phyloP scores from a whole-genome alignment of 2,797 vertebrate species.

The Carcharodon carcharias region DNA sequence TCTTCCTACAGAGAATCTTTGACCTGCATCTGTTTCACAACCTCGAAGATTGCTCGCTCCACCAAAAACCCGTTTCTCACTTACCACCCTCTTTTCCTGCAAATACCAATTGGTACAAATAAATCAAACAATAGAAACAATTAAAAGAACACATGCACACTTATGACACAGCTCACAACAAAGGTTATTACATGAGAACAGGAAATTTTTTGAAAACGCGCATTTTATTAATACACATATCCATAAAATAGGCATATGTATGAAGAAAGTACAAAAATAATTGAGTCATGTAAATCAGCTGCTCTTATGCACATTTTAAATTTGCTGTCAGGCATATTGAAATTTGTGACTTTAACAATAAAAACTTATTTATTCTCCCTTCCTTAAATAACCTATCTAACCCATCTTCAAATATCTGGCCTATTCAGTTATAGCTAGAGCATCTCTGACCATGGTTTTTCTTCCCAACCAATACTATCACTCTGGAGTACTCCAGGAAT shows the following conservation, averaged over 20 bases:
- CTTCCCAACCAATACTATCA: not conserved
- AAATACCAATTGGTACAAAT: slow-evolving; percentile 36
- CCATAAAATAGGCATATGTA: not conserved
- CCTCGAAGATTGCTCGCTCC: slow-evolving; percentile 51
- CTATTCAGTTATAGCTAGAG: not conserved
- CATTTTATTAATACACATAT: not conserved
- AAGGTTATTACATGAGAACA: not conserved
- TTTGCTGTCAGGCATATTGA: not conserved
- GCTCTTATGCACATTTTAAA: not conserved
- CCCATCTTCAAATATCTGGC: not conserved
- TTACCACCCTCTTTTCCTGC: slow-evolving; percentile 83
- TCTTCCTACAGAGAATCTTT: slow-evolving; percentile 57
- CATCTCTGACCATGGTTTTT: not conserved
- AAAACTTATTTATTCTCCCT: not conserved
- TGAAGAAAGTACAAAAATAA: not conserved
- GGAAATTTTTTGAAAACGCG: not conserved
- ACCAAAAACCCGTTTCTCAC: slow-evolving; percentile 57
- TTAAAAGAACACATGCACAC: not conserved
- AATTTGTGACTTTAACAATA: not conserved
- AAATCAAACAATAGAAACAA: not conserved
- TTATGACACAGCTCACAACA: not conserved
- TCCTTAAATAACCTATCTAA: not conserved
- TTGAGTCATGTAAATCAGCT: not conserved
- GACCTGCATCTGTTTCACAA: slow-evolving; percentile 52
- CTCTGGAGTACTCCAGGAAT: too few relatives aligned